These are phyloP conservation scores for Phymatocera aterrima DNA, from an alignment of 2,888 invertebrate species.

Conservation along the genomic window DNA sequence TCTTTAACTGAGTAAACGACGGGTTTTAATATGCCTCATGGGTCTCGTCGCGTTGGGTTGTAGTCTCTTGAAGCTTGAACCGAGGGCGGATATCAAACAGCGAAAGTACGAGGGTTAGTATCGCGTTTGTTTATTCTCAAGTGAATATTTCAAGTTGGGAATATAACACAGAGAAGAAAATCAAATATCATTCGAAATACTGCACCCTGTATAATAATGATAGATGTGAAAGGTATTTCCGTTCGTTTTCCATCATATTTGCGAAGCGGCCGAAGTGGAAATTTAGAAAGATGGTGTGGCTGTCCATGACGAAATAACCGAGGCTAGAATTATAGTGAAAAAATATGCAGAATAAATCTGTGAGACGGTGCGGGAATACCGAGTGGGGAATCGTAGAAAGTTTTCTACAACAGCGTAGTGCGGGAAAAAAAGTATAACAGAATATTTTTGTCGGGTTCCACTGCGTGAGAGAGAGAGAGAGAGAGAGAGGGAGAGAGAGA, in stretches of 20 bases:
- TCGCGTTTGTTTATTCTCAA: neutral
- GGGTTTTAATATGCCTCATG: neutral
- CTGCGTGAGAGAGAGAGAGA: neutral
- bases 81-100: neutral
- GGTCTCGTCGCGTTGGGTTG: no score
- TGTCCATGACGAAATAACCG: neutral
- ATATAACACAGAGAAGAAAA: neutral
- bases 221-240: no score
- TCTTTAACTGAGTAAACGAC: neutral
- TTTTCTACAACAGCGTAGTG: neutral
- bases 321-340: neutral
- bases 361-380: neutral
- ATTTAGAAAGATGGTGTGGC: no score
- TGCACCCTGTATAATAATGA: no score
- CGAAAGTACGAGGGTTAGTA: constrained; percentile 1
- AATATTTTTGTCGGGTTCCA: neutral
- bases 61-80: neutral
- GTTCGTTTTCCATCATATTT: no score
- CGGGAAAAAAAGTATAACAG: neutral
- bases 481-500: neutral
- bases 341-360: constrained; percentile 32
- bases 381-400: neutral
- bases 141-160: neutral
- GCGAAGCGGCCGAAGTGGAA: no score
- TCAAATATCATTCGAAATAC: no score